A percentile compares a stretch with the other conserved stretches of the same genome.
Conservation (phyloP, 2,113 vertebrate species). For the Mesoclemmys tuberculata region DNA sequence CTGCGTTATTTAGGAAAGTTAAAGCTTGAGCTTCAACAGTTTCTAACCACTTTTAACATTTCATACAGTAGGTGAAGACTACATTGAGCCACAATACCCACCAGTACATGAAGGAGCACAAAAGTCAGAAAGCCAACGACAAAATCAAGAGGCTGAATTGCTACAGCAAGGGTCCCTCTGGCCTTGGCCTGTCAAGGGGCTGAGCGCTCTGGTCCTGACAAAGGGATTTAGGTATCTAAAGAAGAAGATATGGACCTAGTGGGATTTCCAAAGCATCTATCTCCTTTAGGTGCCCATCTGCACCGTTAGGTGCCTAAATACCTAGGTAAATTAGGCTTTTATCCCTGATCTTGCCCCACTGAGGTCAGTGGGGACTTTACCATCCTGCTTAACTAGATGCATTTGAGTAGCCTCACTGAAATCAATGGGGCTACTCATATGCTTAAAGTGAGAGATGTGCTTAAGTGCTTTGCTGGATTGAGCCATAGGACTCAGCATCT, state of each 20-base stretch:
- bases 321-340: neutral
- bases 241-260: neutral
- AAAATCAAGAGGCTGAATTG: neutral
- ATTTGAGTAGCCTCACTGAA: neutral
- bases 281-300: no score
- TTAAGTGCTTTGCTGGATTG: fast-evolving
- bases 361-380: neutral
- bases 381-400: neutral
- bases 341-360: neutral
- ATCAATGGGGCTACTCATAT: neutral
- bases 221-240: neutral
- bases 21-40: neutral
- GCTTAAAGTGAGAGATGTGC: neutral
- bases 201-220: neutral
- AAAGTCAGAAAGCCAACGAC: neutral
- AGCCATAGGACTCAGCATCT: neutral
- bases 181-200: neutral
- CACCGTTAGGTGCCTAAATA: neutral
- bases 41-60: neutral
- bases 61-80: neutral
- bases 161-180: neutral
- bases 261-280: neutral
- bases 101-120: neutral
- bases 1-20: neutral
- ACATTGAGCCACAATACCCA: fast-evolving